Evolutionary conservation across 1,140 invertebrate genomes (phyloP).

Genomic region (Pseudomyrmex concolor): DNA sequence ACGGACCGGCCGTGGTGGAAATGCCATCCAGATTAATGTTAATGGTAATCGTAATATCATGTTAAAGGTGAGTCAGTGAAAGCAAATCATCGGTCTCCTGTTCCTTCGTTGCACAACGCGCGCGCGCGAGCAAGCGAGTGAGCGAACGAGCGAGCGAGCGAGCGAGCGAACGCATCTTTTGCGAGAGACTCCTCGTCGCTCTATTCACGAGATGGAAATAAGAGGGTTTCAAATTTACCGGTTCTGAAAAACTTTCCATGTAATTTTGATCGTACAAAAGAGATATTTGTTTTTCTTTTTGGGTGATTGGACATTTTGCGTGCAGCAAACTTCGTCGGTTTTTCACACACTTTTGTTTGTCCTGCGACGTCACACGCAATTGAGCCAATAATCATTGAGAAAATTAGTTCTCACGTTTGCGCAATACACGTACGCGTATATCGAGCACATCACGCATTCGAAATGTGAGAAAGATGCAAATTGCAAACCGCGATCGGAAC

Average conservation of each 20-base stretch:
- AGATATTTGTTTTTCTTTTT: neutral
- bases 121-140: neutral
- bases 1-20: conserved; percentile 63
- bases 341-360: neutral
- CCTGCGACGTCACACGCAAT: neutral
- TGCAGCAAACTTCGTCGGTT: too few relatives aligned
- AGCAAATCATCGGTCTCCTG: conserved; percentile 77
- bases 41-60: conserved; percentile 81
- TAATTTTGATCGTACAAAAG: neutral
- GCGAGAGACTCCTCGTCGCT: neutral
- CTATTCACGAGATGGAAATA: conserved; percentile 32
- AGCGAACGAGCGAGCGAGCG: conserved; percentile 38
- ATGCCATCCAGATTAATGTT: conserved; percentile 75
- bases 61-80: conserved; percentile 81
- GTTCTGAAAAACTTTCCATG: conserved; percentile 8
- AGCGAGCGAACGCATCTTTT: conserved; percentile 39
- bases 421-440: neutral
- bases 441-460: neutral
- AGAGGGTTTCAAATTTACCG: conserved; percentile 38
- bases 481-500: neutral
- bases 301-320: too few relatives aligned
- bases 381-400: conserved; percentile 21
- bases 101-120: conserved; percentile 67
- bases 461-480: neutral
- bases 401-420: conserved; percentile 17